These are phyloP conservation scores for Oryzias celebensis DNA, from an alignment of 2,113 vertebrate genomes.

Conservation along the genomic window DNA sequence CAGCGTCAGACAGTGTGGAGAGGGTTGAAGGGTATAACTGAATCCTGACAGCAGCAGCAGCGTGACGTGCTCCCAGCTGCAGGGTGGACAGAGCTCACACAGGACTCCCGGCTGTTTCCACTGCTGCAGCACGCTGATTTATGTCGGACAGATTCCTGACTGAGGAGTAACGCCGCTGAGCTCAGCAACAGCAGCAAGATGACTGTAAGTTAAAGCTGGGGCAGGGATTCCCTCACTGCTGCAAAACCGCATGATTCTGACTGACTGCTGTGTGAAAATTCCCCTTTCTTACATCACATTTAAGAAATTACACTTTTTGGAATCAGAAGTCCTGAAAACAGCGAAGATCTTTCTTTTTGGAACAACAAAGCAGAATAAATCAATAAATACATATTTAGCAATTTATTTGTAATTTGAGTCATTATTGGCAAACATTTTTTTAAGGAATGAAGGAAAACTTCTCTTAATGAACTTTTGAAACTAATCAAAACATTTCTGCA, in stretches of 20 bases:
- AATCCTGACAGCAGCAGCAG: neutral
- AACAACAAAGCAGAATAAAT: no score
- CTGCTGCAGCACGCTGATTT: slow-evolving; percentile 9
- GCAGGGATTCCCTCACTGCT: neutral
- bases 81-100: neutral
- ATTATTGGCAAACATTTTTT: no score
- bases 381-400: no score
- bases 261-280: neutral
- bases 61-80: fast-evolving
- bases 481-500: no score
- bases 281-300: no score
- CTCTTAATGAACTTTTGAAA: no score
- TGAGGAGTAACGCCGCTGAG: neutral
- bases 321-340: no score
- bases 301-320: no score
- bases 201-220: slow-evolving; percentile 46
- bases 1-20: neutral
- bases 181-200: slow-evolving; percentile 42
- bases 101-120: slow-evolving; percentile 11
- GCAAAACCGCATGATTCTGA: neutral
- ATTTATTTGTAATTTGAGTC: no score
- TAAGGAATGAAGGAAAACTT: no score
- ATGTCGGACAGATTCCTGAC: neutral
- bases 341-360: no score
- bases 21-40: neutral